phyloP scores from a whole-genome alignment of 1,140 invertebrate genomes.

The Leucophenga varia region DNA sequence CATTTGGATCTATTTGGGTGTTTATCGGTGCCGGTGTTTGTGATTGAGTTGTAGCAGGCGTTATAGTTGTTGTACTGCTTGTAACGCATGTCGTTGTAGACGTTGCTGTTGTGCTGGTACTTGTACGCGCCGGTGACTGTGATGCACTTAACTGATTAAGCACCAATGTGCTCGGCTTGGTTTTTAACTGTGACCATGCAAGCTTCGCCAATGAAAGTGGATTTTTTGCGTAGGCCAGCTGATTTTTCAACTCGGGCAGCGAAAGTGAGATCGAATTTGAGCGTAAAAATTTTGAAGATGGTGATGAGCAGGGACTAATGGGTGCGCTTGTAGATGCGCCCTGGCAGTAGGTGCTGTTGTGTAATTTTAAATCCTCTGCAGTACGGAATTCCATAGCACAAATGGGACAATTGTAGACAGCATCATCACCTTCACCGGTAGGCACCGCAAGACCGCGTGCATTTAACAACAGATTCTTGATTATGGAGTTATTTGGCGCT shows the following conservation, averaged over 20 bases:
- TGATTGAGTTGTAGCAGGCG: constrained; percentile 1
- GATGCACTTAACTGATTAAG: constrained; percentile 50
- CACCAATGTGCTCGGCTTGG: constrained; percentile 61
- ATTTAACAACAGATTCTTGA: constrained; percentile 81
- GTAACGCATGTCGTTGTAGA: constrained; percentile 12
- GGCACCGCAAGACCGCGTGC: constrained; percentile 58
- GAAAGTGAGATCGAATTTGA: constrained; percentile 61
- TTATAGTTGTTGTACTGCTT: background rate
- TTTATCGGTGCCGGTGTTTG: background rate
- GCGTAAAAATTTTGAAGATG: constrained; percentile 43
- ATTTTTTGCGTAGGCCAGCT: constrained; percentile 55
- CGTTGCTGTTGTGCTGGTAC: constrained; percentile 18
- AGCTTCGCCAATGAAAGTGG: constrained; percentile 48
- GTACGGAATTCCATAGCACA: constrained; percentile 69
- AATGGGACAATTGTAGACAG: constrained; percentile 63
- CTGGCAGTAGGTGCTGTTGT: constrained; percentile 69
- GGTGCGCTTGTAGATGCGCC: constrained; percentile 48
- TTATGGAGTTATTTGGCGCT: constrained; percentile 69
- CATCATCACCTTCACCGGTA: constrained; percentile 59
- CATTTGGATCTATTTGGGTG: constrained; percentile 18
- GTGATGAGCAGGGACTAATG: constrained; percentile 46
- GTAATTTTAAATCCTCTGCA: constrained; percentile 69
- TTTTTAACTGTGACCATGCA: constrained; percentile 48
- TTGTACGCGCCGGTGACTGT: constrained; percentile 32
- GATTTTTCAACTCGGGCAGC: constrained; percentile 59